These are phyloP conservation scores for Triplophysa bombifrons DNA, from an alignment of 2,797 vertebrate species.

Conservation along the genomic window DNA sequence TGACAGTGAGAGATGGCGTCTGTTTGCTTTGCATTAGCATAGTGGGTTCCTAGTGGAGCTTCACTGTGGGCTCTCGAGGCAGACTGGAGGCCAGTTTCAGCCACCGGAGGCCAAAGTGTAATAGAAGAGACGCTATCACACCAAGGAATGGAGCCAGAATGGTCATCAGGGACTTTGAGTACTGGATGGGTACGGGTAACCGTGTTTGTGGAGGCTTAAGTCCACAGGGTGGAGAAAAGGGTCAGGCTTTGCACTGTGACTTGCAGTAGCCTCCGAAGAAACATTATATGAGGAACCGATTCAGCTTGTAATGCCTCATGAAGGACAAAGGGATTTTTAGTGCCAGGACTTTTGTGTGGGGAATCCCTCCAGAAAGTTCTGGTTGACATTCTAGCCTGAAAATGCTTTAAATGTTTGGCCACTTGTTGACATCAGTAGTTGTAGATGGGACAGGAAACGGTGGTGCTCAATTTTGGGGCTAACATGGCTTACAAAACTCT, in stretches of 20 bases:
- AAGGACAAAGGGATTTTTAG: constrained; percentile 23
- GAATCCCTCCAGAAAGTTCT: not conserved
- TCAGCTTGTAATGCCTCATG: constrained; percentile 31
- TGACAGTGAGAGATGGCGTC: constrained; percentile 78
- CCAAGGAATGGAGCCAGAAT: constrained; percentile 44
- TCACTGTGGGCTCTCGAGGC: constrained; percentile 44
- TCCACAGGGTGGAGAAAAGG: constrained; percentile 25
- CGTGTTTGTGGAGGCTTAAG: constrained; percentile 68
- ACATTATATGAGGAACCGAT: constrained; percentile 50
- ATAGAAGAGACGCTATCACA: constrained; percentile 67
- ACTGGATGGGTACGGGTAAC: constrained; percentile 38
- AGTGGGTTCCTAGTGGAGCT: constrained; percentile 49
- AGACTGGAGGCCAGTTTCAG: constrained; percentile 39
- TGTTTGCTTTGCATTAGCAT: constrained; percentile 77
- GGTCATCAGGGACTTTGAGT: constrained; percentile 34
- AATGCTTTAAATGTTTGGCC: not conserved
- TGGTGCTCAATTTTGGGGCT: not conserved
- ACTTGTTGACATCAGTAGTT: not conserved
- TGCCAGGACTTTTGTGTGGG: not conserved
- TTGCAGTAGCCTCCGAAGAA: constrained; percentile 40
- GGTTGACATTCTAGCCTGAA: not conserved
- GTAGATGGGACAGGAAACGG: not conserved
- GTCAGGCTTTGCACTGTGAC: constrained; percentile 33
- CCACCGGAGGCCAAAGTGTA: constrained; percentile 59
- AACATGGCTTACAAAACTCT: not conserved